These are phyloP conservation scores for Phoebastria nigripes DNA, from an alignment of 2,797 vertebrate species.

Conservation along the genomic window DNA sequence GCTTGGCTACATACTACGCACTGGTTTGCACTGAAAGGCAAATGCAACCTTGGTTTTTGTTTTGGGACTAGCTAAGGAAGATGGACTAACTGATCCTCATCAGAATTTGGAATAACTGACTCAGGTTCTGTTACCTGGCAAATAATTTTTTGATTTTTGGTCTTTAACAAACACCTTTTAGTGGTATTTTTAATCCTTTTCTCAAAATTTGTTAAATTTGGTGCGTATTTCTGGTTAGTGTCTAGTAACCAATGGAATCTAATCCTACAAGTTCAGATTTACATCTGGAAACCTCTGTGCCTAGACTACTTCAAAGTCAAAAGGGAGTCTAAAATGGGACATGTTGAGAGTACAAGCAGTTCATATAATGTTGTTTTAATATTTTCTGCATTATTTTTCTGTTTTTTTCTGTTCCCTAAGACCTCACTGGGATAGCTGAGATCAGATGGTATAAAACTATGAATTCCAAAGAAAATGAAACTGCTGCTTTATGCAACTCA, in stretches of 20 bases:
- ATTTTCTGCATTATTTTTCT: neutral
- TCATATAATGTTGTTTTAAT: neutral
- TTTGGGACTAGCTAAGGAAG: neutral
- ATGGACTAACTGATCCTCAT: neutral
- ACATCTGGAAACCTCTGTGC: neutral
- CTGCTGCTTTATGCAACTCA: neutral
- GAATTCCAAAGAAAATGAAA: neutral
- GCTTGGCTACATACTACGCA: rapidly evolving
- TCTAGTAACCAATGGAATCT: neutral
- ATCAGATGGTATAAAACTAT: neutral
- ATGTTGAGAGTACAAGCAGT: neutral
- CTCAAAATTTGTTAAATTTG: neutral
- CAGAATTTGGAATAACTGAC: neutral
- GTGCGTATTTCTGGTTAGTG: neutral
- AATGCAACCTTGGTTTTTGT: neutral
- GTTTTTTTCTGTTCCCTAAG: neutral
- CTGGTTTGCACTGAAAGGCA: neutral
- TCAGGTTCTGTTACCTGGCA: neutral
- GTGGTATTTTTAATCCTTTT: neutral
- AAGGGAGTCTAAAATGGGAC: neutral
- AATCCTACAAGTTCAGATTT: neutral
- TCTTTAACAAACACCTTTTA: neutral
- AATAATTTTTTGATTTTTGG: neutral
- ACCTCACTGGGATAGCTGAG: neutral
- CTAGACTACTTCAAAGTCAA: neutral